These are phyloP conservation scores for Mus spicilegus DNA, from an alignment of 2,113 vertebrate genomes.

Conservation along the genomic window DNA sequence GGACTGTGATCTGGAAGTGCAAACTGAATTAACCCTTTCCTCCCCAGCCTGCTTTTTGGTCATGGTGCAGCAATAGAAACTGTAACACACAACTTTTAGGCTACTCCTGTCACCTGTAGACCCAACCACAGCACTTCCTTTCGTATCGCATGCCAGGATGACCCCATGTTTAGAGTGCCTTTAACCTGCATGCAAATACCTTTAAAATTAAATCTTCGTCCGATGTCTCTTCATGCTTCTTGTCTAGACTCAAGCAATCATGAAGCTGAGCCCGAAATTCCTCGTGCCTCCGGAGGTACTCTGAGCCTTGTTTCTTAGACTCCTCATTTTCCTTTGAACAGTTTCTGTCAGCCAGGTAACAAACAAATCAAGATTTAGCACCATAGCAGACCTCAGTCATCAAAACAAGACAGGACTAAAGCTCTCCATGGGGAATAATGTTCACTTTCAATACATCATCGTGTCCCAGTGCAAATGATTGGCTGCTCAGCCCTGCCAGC, in stretches of 20 bases:
- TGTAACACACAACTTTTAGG: neutral
- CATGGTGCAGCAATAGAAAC: too few species aligned
- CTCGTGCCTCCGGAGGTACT: conserved; percentile 81
- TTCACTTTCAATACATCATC: neutral
- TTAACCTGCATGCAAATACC: conserved; percentile 81
- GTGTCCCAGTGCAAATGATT: neutral
- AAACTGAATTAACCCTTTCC: too few species aligned
- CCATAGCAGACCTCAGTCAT: conserved; percentile 31
- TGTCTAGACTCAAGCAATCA: conserved; percentile 81
- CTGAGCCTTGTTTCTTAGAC: conserved; percentile 79
- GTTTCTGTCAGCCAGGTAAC: conserved; percentile 82
- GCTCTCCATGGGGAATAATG: neutral
- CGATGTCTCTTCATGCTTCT: conserved; percentile 79
- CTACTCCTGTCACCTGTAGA: neutral
- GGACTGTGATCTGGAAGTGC: too few species aligned
- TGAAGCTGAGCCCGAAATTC: conserved; percentile 86
- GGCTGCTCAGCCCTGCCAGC: neutral
- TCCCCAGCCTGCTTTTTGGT: too few species aligned
- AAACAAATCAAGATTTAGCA: conserved; percentile 4
- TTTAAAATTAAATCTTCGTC: conserved; percentile 85
- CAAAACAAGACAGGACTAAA: neutral
- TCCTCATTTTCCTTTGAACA: conserved; percentile 85
- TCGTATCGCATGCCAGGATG: neutral
- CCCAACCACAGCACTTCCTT: neutral
- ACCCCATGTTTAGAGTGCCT: neutral